phyloP scores from a whole-genome alignment of 2,888 invertebrate species.

The Heteromyza rotundicornis region DNA sequence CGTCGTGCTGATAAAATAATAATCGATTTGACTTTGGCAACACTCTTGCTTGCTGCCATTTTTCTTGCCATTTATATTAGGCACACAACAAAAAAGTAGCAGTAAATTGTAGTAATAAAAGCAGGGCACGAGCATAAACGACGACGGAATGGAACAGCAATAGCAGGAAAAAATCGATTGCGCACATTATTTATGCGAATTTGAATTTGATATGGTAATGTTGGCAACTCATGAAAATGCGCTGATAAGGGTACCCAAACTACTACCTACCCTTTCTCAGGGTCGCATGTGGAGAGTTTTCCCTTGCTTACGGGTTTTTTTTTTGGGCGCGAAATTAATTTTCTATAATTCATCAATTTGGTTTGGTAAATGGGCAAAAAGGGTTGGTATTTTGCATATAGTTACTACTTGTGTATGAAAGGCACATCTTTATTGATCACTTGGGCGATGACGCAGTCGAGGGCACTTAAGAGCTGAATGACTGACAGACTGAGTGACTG shows the following conservation, averaged over 20 bases:
- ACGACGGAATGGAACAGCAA: neutral
- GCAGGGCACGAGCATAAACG: neutral
- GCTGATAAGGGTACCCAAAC: neutral
- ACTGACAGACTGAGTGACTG: neutral
- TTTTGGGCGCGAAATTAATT: constrained; percentile 48
- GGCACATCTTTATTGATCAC: constrained; percentile 17
- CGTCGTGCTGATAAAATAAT: constrained; percentile 41
- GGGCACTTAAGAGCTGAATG: neutral
- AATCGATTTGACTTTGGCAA: constrained; percentile 51
- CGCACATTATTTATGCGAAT: constrained; percentile 45
- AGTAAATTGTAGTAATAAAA: no score
- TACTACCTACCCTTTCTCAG: no score
- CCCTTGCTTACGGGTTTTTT: neutral
- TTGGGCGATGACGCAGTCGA: neutral
- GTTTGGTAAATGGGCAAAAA: constrained; percentile 25
- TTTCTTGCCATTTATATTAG: neutral
- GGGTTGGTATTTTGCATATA: constrained; percentile 43
- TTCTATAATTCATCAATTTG: constrained; percentile 57
- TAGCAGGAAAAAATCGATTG: constrained; percentile 12
- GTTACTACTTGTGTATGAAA: constrained; percentile 21
- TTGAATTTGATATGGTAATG: constrained; percentile 51
- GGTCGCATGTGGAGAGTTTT: neutral
- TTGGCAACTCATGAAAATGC: constrained; percentile 37
- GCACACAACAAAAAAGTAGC: neutral
- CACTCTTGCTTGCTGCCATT: constrained; percentile 24